Evolutionary conservation across 2,888 invertebrate genomes (phyloP), one percentile per base, ranked within the genome.

Genomic region (Mythimna lalbum): DNA sequence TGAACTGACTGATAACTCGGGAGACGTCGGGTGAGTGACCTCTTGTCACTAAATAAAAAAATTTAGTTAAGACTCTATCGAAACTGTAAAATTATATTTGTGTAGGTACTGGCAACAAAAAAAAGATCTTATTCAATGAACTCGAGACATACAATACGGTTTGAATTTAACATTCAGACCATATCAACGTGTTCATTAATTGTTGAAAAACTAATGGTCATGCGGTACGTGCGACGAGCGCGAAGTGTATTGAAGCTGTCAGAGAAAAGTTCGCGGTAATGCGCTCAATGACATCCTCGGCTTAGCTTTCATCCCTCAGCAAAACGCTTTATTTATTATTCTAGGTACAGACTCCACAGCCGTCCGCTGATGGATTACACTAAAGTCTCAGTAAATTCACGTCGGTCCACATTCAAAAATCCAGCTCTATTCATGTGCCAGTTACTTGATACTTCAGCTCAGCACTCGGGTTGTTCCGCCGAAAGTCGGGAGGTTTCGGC

Each of bases 401-500:
- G 74, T 73, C 68, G 60, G 27, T 78, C 63, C 76, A 80, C 78
- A 74, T 83, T 78, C 55, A 82, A 83, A 83, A 81, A 81, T 74
- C 73, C 65, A 73, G 70, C 63, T 75, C 55, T 72, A 63, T 69
- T 65, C 71, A 78, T 81, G 55, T 53, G 69, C 68, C 69, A 79
- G 78, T 79, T 67, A 70, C 50, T 79, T 79, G 65, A 75, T 75
- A 78, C 70, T 73, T 76, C 63, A 77, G 84, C 79, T 74, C 59
- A 63, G 21, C 53, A 80, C 55, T 93, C 93, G 93, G 86, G 14
- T 73, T 10, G 71, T 77, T 80, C 81, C 94, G 95, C 63, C 33
- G 21, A 23, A 12, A 39, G 19, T 93, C 93, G 94, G 88, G 59
- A 47, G 77, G 75, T 68, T 85, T 87, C 92, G 93, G 81, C 81